phyloP scores from a whole-genome alignment of 1,140 invertebrate species.

The Sarcophaga peregrina region DNA sequence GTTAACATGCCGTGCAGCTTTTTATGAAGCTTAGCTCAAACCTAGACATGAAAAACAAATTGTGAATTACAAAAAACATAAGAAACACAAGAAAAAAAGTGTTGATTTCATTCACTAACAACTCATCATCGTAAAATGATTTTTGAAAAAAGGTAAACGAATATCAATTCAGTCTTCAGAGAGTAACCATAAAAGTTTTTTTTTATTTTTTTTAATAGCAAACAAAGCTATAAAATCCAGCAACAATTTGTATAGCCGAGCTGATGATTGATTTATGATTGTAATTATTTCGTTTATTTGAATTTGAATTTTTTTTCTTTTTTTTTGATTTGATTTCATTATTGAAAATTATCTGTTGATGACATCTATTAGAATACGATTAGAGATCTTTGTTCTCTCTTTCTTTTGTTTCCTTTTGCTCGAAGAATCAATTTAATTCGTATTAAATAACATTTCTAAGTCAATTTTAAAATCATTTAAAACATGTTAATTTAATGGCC shows the following conservation, averaged over 20 bases:
- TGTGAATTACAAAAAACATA: background rate
- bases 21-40: background rate
- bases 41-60: background rate
- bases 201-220: too few relatives aligned
- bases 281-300: background rate
- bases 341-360: background rate
- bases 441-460: conserved; percentile 17
- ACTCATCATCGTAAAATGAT: background rate
- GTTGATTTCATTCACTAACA: conserved; percentile 3
- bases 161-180: background rate
- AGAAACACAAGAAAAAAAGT: background rate
- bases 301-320: background rate
- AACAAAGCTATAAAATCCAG: too few relatives aligned
- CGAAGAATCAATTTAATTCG: background rate
- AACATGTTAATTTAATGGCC: background rate
- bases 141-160: background rate
- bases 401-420: too few relatives aligned
- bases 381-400: background rate
- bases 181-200: background rate
- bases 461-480: background rate
- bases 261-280: conserved; percentile 1
- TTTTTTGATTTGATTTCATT: too few relatives aligned
- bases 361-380: background rate
- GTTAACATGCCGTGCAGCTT: background rate
- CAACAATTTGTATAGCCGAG: background rate